A percentile compares a stretch with the other conserved stretches of the same genome.
Evolutionary conservation across 2,797 vertebrate species (phyloP).

Genomic region (Sebastiscus tertius): DNA sequence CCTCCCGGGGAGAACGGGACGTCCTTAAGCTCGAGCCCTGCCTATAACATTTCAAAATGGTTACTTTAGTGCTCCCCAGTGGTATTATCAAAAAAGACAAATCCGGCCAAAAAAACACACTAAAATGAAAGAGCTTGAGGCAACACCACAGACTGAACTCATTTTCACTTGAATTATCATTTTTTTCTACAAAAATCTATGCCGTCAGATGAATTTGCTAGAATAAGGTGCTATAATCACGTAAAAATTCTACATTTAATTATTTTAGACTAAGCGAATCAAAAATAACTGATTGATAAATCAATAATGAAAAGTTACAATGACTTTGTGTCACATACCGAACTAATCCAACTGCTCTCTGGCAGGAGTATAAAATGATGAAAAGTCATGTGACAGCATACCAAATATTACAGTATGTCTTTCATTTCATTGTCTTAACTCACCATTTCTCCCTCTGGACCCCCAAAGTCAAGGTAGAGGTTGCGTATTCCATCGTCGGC

Average conservation of each 20-base stretch:
- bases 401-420: not conserved
- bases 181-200: not conserved
- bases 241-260: not conserved
- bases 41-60: too few species aligned
- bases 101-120: too few species aligned
- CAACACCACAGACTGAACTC: too few species aligned
- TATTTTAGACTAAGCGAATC: not conserved
- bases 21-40: too few species aligned
- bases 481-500: conserved; percentile 92
- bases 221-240: not conserved
- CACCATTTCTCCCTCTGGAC: conserved; percentile 96
- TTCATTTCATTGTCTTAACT: not conserved
- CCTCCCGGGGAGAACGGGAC: too few species aligned
- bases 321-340: not conserved
- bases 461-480: conserved; percentile 95
- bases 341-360: not conserved
- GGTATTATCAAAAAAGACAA: too few species aligned
- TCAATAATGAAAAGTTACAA: not conserved
- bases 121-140: too few species aligned
- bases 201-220: not conserved
- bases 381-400: not conserved
- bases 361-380: not conserved
- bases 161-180: not conserved
- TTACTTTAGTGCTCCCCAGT: too few species aligned
- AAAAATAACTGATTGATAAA: not conserved